Evolutionary conservation across 1,140 invertebrate species (phyloP).

Genomic region (Eupristina koningsbergeri): DNA sequence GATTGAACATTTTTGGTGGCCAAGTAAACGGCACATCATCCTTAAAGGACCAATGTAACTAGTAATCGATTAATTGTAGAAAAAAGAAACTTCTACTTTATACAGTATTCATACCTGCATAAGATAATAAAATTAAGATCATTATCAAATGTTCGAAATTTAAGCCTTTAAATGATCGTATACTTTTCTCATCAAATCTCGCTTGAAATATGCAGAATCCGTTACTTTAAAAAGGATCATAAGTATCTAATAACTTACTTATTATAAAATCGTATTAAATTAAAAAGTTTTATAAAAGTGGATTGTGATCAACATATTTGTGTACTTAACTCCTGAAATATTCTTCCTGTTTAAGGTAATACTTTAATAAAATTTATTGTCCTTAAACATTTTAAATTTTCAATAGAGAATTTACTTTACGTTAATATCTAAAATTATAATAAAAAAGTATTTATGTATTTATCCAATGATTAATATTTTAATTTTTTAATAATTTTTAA

Average conservation of each 20-base stretch:
- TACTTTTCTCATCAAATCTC: constrained; percentile 14
- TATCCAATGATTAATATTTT: not conserved
- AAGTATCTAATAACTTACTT: not conserved
- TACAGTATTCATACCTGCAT: constrained; percentile 53
- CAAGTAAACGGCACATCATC: constrained; percentile 58
- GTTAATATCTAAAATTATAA: not conserved
- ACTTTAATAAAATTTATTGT: not conserved
- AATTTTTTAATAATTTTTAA: not conserved
- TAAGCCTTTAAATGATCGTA: not conserved
- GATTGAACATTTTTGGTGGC: constrained; percentile 49
- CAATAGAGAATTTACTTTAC: not conserved
- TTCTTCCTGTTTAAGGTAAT: not conserved
- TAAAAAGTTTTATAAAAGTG: not conserved
- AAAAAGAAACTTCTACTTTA: constrained; percentile 53
- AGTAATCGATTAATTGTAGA: constrained; percentile 62
- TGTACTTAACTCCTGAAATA: not conserved
- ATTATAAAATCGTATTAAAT: not conserved
- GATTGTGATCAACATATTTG: constrained; percentile 1
- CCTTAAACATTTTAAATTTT: not conserved
- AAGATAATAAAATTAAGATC: constrained; percentile 14
- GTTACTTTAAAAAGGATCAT: not conserved
- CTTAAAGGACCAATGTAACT: constrained; percentile 69
- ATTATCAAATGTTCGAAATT: constrained; percentile 15
- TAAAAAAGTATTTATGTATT: not conserved
- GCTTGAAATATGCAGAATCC: constrained; percentile 1